Evolutionary conservation across 2,113 vertebrate species (phyloP).

Genomic region (Phaetusa simplex): DNA sequence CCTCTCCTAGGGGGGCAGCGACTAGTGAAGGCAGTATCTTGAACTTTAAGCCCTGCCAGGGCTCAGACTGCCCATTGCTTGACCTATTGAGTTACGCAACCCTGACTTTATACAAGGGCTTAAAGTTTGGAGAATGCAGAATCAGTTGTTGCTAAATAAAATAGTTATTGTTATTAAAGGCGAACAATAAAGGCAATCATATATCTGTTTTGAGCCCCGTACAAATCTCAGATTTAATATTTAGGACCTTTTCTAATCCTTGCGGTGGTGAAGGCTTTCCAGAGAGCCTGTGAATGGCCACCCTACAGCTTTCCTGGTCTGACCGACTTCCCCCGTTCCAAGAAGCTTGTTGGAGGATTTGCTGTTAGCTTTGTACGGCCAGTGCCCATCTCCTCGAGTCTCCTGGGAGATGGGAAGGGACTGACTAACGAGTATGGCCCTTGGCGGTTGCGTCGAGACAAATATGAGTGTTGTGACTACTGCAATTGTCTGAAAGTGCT

Average conservation of each 20-base stretch:
- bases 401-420: not conserved
- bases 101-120: not conserved
- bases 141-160: not conserved
- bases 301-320: not conserved
- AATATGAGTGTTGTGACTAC: not conserved
- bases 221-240: not conserved
- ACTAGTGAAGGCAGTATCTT: not conserved
- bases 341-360: not conserved
- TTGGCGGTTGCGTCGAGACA: not conserved
- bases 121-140: not conserved
- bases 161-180: not conserved
- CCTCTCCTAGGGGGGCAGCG: not conserved
- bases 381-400: not conserved
- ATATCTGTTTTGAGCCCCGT: too few relatives aligned
- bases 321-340: accelerated
- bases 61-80: not conserved
- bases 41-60: not conserved
- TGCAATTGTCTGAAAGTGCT: not conserved
- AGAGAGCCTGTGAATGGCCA: not conserved
- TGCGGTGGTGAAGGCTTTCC: not conserved
- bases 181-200: not conserved
- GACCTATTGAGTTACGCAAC: accelerated
- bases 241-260: not conserved
- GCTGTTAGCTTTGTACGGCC: not conserved
- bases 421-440: not conserved